Evolutionary conservation across 2,888 invertebrate species (phyloP).

Genomic region (Nowickia ferox): DNA sequence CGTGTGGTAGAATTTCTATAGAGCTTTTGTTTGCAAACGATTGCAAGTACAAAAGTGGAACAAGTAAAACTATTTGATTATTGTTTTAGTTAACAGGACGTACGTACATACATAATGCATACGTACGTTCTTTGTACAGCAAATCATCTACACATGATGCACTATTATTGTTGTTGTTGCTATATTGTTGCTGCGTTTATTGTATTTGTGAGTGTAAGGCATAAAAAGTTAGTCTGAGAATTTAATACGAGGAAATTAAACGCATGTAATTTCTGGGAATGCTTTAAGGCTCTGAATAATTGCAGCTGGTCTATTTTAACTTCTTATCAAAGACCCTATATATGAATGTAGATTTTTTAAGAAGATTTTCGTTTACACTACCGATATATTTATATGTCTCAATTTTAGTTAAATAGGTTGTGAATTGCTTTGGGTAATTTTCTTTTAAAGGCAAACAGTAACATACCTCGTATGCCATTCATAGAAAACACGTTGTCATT

Average conservation of each 20-base stretch:
- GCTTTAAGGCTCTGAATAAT: too few species aligned
- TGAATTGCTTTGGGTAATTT: too few species aligned
- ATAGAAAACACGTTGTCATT: not conserved
- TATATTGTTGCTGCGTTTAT: not conserved
- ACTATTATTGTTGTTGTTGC: not conserved
- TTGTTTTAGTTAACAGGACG: constrained; percentile 50
- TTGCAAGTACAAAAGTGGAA: constrained; percentile 45
- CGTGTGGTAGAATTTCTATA: constrained; percentile 47
- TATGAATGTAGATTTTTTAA: too few species aligned
- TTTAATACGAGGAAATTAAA: not conserved
- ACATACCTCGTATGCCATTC: constrained; percentile 4
- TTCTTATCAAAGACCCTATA: too few species aligned
- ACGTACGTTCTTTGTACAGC: not conserved
- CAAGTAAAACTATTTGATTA: constrained; percentile 48
- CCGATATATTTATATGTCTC: too few species aligned
- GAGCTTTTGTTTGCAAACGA: constrained; percentile 53
- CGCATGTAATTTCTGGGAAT: too few species aligned
- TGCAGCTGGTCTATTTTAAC: too few species aligned
- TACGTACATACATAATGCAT: too few species aligned
- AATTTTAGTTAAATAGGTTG: too few species aligned
- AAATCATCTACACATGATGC: constrained; percentile 36
- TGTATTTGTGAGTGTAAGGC: not conserved
- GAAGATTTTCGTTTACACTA: too few species aligned
- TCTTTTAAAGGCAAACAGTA: not conserved
- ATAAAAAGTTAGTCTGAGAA: not conserved